These are phyloP conservation scores for Mobula birostris DNA, from an alignment of 2,113 vertebrate species.

Conservation along the genomic window DNA sequence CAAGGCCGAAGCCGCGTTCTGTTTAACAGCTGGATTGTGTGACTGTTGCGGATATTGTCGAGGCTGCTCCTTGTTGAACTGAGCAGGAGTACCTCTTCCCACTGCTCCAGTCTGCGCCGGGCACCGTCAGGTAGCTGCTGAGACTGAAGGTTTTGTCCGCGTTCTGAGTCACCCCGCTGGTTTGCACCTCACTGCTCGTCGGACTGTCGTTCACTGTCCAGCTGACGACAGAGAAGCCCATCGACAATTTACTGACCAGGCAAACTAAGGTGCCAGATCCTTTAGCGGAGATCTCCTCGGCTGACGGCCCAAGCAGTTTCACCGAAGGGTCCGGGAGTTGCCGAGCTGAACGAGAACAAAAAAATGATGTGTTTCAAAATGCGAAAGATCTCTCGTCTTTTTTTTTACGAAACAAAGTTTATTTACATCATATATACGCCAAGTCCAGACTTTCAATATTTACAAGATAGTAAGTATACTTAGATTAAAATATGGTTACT, in stretches of 20 bases:
- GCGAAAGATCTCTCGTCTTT: background rate
- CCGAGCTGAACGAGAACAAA: background rate
- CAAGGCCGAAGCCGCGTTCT: background rate
- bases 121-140: constrained; percentile 50
- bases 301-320: background rate
- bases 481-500: too few species aligned
- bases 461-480: too few species aligned
- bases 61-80: background rate
- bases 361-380: background rate
- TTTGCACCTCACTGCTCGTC: constrained; percentile 49
- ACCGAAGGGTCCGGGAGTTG: constrained; percentile 30
- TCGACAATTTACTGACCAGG: constrained; percentile 46
- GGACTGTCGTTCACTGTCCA: constrained; percentile 45
- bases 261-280: constrained; percentile 46
- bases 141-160: constrained; percentile 49
- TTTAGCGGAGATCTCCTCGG: background rate
- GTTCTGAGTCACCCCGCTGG: constrained; percentile 46
- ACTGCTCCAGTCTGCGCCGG: constrained; percentile 46
- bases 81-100: constrained; percentile 33
- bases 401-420: too few species aligned
- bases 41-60: background rate
- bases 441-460: too few species aligned
- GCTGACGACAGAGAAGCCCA: constrained; percentile 46
- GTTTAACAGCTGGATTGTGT: background rate
- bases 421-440: too few species aligned